A percentile compares a stretch with the other conserved stretches of the same genome.
phyloP scores from a whole-genome alignment of 2,797 vertebrate species.

The Microcaecilia unicolor region DNA sequence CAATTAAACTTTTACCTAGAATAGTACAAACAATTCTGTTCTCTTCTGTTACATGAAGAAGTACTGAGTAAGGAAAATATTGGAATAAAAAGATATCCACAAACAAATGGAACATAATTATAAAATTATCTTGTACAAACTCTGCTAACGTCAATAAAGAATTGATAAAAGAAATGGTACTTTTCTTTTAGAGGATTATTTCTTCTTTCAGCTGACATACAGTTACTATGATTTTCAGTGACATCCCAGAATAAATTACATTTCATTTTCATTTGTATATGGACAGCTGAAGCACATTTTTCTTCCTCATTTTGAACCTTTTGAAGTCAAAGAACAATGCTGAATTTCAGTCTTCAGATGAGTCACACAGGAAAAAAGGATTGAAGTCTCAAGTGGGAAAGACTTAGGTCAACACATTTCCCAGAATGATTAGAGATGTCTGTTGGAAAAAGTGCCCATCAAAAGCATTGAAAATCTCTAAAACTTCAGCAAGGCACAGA shows the following conservation, averaged over 20 bases:
- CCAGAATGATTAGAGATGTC: conserved; percentile 2
- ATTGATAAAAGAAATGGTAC: neutral
- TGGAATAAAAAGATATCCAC: neutral
- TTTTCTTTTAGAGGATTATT: neutral
- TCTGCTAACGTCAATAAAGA: neutral
- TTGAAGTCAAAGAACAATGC: conserved; percentile 1
- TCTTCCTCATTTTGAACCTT: neutral
- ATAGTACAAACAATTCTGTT: neutral
- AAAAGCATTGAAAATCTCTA: neutral
- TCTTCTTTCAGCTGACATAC: neutral
- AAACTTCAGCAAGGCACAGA: conserved; percentile 1
- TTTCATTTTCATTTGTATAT: neutral
- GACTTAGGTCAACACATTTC: conserved; percentile 1
- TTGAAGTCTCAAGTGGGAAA: neutral
- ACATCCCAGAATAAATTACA: neutral
- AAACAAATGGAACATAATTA: neutral
- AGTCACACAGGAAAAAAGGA: neutral
- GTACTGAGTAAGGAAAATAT: neutral
- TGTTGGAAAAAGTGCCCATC: neutral
- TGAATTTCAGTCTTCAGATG: neutral
- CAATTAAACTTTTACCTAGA: conserved; percentile 3
- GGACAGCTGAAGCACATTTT: neutral
- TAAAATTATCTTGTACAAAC: neutral
- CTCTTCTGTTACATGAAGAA: too few species aligned
- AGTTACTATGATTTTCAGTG: conserved; percentile 1